Conservation (phyloP, 2,797 vertebrate species). For the Macroramphosus scolopax region DNA sequence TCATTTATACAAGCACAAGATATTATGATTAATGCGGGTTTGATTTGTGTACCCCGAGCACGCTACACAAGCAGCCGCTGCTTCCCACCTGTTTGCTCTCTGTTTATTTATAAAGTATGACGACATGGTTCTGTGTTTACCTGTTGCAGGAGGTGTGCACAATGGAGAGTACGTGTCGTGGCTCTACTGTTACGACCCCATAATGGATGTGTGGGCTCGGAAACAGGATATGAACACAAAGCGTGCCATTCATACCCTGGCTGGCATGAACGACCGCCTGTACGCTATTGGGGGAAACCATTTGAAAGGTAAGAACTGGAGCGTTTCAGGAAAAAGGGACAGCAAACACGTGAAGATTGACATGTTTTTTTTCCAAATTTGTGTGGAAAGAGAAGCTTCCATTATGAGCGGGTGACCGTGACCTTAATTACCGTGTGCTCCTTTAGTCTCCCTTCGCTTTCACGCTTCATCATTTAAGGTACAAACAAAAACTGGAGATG, state of each 20-base stretch:
- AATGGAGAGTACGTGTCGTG: constrained; percentile 98
- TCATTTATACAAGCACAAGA: too few relatives aligned
- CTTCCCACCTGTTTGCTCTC: too few relatives aligned
- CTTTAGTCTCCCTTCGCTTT: constrained; percentile 9
- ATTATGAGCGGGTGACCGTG: constrained; percentile 10
- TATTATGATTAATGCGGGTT: too few relatives aligned
- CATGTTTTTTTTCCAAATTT: not conserved
- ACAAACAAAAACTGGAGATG: not conserved
- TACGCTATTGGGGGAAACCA: constrained; percentile 99
- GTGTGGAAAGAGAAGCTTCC: constrained; percentile 26
- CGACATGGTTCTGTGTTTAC: constrained; percentile 20
- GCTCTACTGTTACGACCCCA: constrained; percentile 98
- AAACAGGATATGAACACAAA: constrained; percentile 99
- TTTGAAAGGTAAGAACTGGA: constrained; percentile 88
- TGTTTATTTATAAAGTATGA: constrained; percentile 1
- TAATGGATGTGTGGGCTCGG: constrained; percentile 98
- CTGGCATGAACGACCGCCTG: constrained; percentile 97
- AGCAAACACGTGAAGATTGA: constrained; percentile 29
- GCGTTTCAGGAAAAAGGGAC: constrained; percentile 21
- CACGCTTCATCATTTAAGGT: constrained; percentile 15
- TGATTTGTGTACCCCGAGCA: too few relatives aligned
- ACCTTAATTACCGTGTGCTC: constrained; percentile 19
- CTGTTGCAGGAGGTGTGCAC: constrained; percentile 90
- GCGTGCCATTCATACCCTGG: constrained; percentile 94
- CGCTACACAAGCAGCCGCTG: too few relatives aligned